These are phyloP conservation scores for Dichetophora obliterata DNA, from an alignment of 2,888 invertebrate species.

Conservation along the genomic window DNA sequence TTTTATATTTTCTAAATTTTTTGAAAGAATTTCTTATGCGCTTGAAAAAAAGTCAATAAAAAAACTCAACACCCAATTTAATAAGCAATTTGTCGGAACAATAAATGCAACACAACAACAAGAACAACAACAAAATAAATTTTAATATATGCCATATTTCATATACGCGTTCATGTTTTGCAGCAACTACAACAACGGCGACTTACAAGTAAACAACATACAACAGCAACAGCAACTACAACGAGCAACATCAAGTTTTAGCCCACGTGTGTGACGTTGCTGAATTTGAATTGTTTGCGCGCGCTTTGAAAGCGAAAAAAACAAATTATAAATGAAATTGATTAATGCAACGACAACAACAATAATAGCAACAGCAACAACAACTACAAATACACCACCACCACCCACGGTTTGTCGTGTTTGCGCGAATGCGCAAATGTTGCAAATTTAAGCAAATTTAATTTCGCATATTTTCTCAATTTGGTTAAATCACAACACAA, in stretches of 20 bases:
- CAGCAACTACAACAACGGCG: not conserved
- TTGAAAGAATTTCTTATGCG: no score
- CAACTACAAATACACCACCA: not conserved
- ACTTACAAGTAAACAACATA: conserved; percentile 1
- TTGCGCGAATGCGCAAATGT: not conserved
- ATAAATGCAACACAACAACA: no score
- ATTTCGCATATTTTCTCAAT: conserved; percentile 33
- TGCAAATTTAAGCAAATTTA: conserved; percentile 30
- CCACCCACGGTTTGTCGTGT: not conserved
- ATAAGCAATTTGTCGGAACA: no score
- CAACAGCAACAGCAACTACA: conserved; percentile 43
- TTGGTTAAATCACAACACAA: conserved; percentile 12
- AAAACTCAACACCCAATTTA: no score
- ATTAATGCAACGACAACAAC: conserved; percentile 15
- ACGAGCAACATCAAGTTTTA: conserved; percentile 30
- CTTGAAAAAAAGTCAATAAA: no score
- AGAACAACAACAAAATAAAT: no score
- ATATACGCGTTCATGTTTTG: no score
- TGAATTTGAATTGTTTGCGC: not conserved
- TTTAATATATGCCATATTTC: no score
- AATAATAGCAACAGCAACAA: not conserved
- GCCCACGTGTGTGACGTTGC: not conserved
- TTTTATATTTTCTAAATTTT: no score
- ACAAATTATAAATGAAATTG: conserved; percentile 1
- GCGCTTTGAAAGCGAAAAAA: not conserved